phyloP scores from a whole-genome alignment of 2,113 vertebrate genomes.

The Telmatochromis sp. region DNA sequence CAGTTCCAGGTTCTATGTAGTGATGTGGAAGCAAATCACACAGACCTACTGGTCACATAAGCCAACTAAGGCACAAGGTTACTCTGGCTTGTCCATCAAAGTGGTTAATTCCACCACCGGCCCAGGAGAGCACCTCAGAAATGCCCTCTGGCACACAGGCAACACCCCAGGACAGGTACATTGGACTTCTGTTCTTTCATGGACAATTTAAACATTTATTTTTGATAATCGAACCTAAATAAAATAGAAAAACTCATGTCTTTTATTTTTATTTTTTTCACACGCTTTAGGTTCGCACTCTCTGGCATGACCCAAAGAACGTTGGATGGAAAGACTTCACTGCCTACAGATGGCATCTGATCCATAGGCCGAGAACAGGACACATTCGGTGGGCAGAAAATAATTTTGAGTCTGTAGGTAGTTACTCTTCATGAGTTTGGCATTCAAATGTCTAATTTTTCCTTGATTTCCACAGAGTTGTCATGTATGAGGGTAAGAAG shows the following conservation, averaged over 20 bases:
- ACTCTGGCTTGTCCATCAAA: slow-evolving; percentile 96
- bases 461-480: slow-evolving; percentile 75
- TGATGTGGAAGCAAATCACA: slow-evolving; percentile 99
- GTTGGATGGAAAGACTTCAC: slow-evolving; percentile 99
- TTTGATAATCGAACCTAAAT: not conserved
- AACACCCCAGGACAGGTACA: slow-evolving; percentile 93
- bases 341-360: slow-evolving; percentile 97
- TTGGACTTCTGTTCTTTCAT: not conserved
- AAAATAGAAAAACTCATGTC: not conserved
- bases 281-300: slow-evolving; percentile 80
- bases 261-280: not conserved
- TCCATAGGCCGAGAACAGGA: slow-evolving; percentile 94
- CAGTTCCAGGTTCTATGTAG: slow-evolving; percentile 96
- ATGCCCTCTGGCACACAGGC: slow-evolving; percentile 97
- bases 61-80: slow-evolving; percentile 95
- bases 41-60: slow-evolving; percentile 95
- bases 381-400: slow-evolving; percentile 80
- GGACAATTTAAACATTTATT: not conserved
- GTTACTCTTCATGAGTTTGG: not conserved
- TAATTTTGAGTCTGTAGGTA: not conserved
- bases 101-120: slow-evolving; percentile 97
- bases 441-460: not conserved
- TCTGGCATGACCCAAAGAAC: slow-evolving; percentile 97
- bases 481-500: slow-evolving; percentile 99
- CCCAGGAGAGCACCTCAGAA: slow-evolving; percentile 94